Evolutionary conservation across 1,140 invertebrate species (phyloP).

Genomic region (Apis cerana): DNA sequence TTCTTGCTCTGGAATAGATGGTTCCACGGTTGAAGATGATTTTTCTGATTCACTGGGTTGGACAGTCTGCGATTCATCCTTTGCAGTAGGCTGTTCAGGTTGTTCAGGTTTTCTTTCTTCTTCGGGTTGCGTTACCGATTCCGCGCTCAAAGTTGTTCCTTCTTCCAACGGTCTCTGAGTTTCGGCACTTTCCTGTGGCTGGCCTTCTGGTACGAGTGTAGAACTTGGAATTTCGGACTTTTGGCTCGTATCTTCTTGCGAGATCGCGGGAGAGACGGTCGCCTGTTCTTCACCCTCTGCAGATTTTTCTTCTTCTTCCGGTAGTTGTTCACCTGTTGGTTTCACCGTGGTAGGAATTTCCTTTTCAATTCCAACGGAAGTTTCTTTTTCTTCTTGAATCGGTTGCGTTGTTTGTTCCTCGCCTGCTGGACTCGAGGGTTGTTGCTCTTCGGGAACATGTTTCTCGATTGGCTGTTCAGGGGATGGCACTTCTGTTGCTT

Average conservation of each 20-base stretch:
- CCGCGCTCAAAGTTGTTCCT: neutral
- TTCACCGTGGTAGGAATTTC: slow-evolving; percentile 14
- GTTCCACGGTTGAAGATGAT: slow-evolving; percentile 30
- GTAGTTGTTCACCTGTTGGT: neutral
- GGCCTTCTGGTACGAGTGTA: neutral
- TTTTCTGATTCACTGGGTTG: slow-evolving; percentile 36
- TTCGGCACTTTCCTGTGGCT: neutral
- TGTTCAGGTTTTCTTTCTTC: slow-evolving; percentile 47
- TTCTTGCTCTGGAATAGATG: slow-evolving; percentile 4
- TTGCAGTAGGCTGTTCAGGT: slow-evolving; percentile 44
- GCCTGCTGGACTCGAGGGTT: neutral
- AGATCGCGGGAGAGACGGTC: neutral
- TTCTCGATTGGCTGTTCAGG: slow-evolving; percentile 33
- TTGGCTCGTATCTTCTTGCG: slow-evolving; percentile 19
- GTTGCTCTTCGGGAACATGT: neutral
- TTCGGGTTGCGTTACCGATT: slow-evolving; percentile 12
- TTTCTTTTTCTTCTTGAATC: slow-evolving; percentile 10
- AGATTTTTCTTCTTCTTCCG: slow-evolving; percentile 18
- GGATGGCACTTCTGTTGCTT: slow-evolving; percentile 33
- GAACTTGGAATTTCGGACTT: slow-evolving; percentile 13
- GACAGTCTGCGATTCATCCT: slow-evolving; percentile 26
- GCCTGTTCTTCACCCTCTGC: slow-evolving; percentile 12
- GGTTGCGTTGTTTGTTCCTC: slow-evolving; percentile 31
- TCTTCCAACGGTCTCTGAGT: neutral
- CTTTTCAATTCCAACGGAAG: slow-evolving; percentile 17